Percentiles rank a stretch among this genome's conserved stretches.
These are phyloP conservation scores for Tribolium freemani DNA, from an alignment of 2,888 invertebrate genomes.

Conservation along the genomic window DNA sequence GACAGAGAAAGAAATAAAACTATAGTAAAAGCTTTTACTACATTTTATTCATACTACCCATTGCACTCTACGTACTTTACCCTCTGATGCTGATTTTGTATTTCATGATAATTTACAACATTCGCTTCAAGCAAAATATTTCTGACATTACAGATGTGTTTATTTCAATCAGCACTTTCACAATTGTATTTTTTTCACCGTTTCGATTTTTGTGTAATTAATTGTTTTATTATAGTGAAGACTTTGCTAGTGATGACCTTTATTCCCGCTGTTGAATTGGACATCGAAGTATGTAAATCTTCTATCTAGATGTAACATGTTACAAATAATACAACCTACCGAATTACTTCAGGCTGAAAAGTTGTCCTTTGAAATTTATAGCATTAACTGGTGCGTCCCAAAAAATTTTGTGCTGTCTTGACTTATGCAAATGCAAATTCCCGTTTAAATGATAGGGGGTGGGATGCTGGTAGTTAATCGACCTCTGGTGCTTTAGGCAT, in stretches of 20 bases:
- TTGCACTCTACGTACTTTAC: not conserved
- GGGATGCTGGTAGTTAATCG: not conserved
- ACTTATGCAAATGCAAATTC: not conserved
- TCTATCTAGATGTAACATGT: no score
- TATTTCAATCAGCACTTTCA: no score
- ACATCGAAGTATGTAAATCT: not conserved
- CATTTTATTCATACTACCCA: no score
- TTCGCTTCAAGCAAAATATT: no score
- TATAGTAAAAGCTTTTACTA: no score
- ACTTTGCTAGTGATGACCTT: not conserved
- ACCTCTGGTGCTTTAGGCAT: no score
- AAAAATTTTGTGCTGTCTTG: slow-evolving; percentile 4
- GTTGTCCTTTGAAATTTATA: not conserved
- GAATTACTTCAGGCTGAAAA: not conserved
- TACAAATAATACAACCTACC: no score
- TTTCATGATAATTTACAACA: not conserved
- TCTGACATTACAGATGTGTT: no score
- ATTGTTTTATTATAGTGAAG: not conserved
- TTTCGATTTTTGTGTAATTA: no score
- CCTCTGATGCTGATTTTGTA: not conserved
- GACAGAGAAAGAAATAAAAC: no score
- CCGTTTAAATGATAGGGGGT: slow-evolving; percentile 3
- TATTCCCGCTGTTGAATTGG: not conserved
- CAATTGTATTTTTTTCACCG: no score
- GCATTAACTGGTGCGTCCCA: slow-evolving; percentile 11